phyloP scores from a whole-genome alignment of 2,113 vertebrate genomes.

The Mormoops blainvillei region DNA sequence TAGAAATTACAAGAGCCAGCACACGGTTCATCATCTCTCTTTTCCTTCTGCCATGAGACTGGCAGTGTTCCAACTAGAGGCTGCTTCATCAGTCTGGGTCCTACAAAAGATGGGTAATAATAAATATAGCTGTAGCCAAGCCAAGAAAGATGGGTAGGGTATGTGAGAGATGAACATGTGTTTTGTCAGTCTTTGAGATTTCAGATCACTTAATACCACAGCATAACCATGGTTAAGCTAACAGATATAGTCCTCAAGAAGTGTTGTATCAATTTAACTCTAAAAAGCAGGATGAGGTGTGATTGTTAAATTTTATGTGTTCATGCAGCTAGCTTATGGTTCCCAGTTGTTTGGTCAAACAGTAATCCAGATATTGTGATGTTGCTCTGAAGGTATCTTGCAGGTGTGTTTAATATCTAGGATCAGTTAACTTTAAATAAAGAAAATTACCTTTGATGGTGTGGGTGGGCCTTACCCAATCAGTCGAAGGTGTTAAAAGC shows the following conservation, averaged over 20 bases:
- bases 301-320: not conserved
- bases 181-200: not conserved
- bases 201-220: not conserved
- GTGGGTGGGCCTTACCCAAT: not conserved
- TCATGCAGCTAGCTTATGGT: not conserved
- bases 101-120: not conserved
- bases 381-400: not conserved
- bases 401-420: not conserved
- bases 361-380: not conserved
- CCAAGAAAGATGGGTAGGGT: not conserved
- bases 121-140: not conserved
- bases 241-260: not conserved
- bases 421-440: not conserved
- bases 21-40: not conserved
- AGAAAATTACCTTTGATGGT: not conserved
- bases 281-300: not conserved
- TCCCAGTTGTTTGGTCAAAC: not conserved
- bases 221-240: not conserved
- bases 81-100: not conserved
- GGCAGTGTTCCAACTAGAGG: not conserved
- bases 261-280: not conserved
- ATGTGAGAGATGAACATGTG: not conserved
- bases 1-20: not conserved
- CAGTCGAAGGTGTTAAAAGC: not conserved
- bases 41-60: not conserved